Conservation (phyloP, 2,888 invertebrate species). For the Sturmia bella region DNA sequence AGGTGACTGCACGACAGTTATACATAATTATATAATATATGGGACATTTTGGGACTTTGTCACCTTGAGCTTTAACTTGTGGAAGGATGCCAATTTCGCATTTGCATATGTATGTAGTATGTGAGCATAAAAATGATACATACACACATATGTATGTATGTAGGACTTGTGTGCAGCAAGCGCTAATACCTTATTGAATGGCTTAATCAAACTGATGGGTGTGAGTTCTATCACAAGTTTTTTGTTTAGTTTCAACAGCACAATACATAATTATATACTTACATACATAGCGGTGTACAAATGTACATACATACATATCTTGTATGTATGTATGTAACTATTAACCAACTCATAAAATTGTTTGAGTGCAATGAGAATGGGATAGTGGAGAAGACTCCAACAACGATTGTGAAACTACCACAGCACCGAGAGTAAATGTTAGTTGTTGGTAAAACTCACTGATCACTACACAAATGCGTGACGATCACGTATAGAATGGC, state of each 20-base stretch:
- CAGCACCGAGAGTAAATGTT: slow-evolving; percentile 39
- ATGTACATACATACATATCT: no score
- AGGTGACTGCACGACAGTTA: no score
- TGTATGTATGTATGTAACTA: background rate
- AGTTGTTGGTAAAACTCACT: slow-evolving; percentile 54
- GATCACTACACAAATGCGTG: slow-evolving; percentile 74
- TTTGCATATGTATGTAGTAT: no score
- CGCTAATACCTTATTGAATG: slow-evolving; percentile 11
- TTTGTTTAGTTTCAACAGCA: slow-evolving; percentile 19
- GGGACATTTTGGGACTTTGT: no score
- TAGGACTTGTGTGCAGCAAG: background rate
- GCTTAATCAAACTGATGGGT: slow-evolving; percentile 9
- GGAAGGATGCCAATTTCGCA: no score
- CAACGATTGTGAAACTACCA: slow-evolving; percentile 32
- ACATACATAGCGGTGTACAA: background rate
- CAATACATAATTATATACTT: slow-evolving; percentile 8
- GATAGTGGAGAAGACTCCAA: slow-evolving; percentile 29
- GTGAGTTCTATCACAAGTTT: slow-evolving; percentile 8
- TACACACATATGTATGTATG: background rate
- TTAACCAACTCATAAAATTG: background rate
- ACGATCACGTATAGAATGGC: slow-evolving; percentile 72
- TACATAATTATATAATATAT: no score
- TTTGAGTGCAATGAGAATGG: slow-evolving; percentile 26
- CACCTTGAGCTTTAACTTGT: no score
- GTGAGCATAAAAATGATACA: background rate